Percentiles rank a stretch among this genome's conserved stretches.
phyloP scores from a whole-genome alignment of 2,888 invertebrate species.

The Amaurobius ferox region DNA sequence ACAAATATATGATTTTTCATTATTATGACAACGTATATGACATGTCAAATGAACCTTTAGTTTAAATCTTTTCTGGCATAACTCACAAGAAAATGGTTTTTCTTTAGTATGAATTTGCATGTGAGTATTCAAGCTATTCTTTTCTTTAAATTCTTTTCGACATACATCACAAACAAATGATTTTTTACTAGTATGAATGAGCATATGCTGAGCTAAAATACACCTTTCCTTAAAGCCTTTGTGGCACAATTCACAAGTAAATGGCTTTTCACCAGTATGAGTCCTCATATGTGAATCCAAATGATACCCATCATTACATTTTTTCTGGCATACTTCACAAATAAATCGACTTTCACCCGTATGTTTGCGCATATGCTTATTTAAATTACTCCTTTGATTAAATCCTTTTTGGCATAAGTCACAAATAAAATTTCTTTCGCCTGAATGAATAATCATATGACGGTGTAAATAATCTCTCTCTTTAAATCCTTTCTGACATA shows the following conservation, averaged over 20 bases:
- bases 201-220: not conserved
- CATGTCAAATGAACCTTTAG: not conserved
- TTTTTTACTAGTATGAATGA: not conserved
- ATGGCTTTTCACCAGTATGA: not conserved
- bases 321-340: too few species aligned
- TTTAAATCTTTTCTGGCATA: not conserved
- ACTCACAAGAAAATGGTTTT: not conserved
- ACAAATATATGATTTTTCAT: not conserved
- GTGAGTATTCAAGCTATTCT: not conserved
- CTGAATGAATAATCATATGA: not conserved
- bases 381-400: too few species aligned
- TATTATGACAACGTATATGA: not conserved
- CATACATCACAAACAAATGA: not conserved
- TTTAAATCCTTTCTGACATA: too few species aligned
- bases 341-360: too few species aligned
- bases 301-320: not conserved
- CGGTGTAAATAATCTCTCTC: not conserved
- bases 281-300: not conserved
- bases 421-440: not conserved
- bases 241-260: not conserved
- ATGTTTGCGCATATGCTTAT: too few species aligned
- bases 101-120: not conserved
- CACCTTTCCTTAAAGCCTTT: not conserved
- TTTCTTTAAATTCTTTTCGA: not conserved
- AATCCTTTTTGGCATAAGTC: too few species aligned